phyloP scores from a whole-genome alignment of 2,797 vertebrate genomes.

The Astyanax mexicanus region DNA sequence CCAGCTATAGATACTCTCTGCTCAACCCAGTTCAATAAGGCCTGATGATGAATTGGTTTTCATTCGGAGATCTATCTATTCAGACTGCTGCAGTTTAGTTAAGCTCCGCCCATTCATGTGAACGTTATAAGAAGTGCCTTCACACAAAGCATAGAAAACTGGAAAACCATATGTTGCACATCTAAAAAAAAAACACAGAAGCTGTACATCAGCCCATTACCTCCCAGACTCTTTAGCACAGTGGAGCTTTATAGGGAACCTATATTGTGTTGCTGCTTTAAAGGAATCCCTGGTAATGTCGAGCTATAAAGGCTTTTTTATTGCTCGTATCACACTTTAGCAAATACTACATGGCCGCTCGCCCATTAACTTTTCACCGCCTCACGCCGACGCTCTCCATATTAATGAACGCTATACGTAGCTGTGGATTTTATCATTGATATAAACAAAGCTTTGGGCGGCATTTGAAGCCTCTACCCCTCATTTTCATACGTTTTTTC shows the following conservation, averaged over 20 bases:
- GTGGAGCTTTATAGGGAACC: background rate
- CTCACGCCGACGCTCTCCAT: background rate
- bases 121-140: no score
- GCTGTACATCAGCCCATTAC: background rate
- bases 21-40: no score
- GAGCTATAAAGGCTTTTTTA: background rate
- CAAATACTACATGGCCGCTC: conserved; percentile 8
- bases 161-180: background rate
- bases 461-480: conserved; percentile 6
- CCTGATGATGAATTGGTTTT: no score
- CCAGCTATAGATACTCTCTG: no score
- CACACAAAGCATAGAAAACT: background rate
- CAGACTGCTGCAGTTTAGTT: no score
- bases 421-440: background rate
- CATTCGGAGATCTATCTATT: no score
- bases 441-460: background rate
- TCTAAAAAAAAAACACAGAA: background rate
- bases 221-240: background rate
- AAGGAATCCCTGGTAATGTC: background rate
- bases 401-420: background rate
- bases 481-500: background rate
- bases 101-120: no score
- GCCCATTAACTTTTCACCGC: background rate
- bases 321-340: background rate
- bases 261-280: no score